Evolutionary conservation across 35 echinoderm and acorn worm genomes (phyloP).

Genomic region (Apostichopus californicus): DNA sequence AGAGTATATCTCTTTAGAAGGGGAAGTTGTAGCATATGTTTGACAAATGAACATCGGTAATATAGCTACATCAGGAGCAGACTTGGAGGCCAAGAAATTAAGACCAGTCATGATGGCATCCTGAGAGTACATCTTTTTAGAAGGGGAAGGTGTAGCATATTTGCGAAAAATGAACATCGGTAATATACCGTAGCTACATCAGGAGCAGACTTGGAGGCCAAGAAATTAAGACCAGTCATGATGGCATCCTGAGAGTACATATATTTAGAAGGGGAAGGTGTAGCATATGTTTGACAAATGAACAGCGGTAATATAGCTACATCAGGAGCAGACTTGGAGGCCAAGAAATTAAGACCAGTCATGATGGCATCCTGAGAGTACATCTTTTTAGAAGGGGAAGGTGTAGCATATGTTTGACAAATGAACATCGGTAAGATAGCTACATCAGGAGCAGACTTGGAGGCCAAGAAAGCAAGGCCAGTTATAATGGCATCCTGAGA

Average conservation of each 20-base stretch:
- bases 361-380: constrained; percentile 94
- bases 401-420: no score
- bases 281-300: no score
- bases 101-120: constrained; percentile 99
- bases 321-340: constrained; percentile 70
- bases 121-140: constrained; percentile 15
- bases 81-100: constrained; percentile 80
- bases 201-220: constrained; percentile 71
- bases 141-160: neutral
- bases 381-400: no score
- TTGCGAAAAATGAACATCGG: neutral
- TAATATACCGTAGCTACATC: constrained; percentile 47
- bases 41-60: neutral
- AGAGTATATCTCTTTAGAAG: neutral
- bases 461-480: no score
- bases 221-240: constrained; percentile 98
- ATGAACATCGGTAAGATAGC: no score
- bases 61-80: constrained; percentile 68
- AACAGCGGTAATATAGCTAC: neutral
- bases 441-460: no score
- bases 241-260: constrained; percentile 77
- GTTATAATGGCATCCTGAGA: no score
- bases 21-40: neutral
- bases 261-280: neutral
- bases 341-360: constrained; percentile 95